phyloP scores from a whole-genome alignment of 2,113 vertebrate species.

The Xerus inauris region DNA sequence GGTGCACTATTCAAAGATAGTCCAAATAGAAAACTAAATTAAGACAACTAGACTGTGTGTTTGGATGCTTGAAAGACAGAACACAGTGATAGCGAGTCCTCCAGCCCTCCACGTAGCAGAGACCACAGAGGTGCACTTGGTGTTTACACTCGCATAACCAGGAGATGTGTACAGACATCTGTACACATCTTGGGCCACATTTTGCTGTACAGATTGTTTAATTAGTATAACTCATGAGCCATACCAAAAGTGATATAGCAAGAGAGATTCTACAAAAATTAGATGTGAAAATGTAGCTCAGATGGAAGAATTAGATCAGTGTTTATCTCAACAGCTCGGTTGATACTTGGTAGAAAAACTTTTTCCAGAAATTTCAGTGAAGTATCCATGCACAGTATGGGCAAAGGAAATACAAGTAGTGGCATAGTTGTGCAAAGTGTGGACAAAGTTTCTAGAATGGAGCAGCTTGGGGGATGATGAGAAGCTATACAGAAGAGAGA shows the following conservation, averaged over 20 bases:
- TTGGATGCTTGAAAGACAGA: not conserved
- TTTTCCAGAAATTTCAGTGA: not conserved
- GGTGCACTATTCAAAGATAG: not conserved
- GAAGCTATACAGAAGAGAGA: not conserved
- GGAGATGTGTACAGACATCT: not conserved
- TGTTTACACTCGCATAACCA: not conserved
- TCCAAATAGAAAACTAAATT: conserved; percentile 7
- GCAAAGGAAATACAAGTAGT: not conserved
- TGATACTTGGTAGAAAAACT: not conserved
- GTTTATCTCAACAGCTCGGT: not conserved
- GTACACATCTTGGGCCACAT: not conserved
- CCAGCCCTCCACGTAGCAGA: not conserved
- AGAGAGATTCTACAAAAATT: not conserved
- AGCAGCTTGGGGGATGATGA: not conserved
- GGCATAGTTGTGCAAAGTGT: not conserved
- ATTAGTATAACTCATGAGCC: not conserved
- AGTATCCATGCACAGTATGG: not conserved
- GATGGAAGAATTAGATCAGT: not conserved
- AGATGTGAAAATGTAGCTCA: not conserved
- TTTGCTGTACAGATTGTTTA: conserved; percentile 21
- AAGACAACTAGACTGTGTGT: not conserved
- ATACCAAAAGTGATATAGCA: not conserved
- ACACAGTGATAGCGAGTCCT: not conserved
- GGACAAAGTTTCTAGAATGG: not conserved
- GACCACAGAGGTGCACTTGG: not conserved